phyloP scores from a whole-genome alignment of 2,113 vertebrate genomes.

The Perca flavescens region DNA sequence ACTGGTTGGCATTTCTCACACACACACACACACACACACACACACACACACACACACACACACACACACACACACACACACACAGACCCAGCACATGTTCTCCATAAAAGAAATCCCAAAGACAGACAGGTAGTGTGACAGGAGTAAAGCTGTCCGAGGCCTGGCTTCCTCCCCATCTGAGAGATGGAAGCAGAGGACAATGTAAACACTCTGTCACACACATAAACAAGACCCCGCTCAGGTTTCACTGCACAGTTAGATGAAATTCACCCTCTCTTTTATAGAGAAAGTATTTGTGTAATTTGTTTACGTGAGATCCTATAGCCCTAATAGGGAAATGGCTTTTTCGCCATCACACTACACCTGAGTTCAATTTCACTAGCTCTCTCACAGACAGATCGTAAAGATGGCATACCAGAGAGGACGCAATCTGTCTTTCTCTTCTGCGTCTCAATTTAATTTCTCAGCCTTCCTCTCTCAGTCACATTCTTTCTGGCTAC shows the following conservation, averaged over 20 bases:
- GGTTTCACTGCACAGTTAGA: slow-evolving; percentile 72
- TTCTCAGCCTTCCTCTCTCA: slow-evolving; percentile 44
- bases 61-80: slow-evolving; percentile 15
- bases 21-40: slow-evolving; percentile 6
- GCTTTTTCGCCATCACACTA: slow-evolving; percentile 70
- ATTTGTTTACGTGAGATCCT: slow-evolving; percentile 83
- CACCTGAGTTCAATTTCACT: slow-evolving; percentile 83
- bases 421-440: slow-evolving; percentile 65
- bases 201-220: slow-evolving; percentile 81
- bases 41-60: slow-evolving; percentile 10
- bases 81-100: slow-evolving; percentile 68
- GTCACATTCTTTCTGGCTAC: slow-evolving; percentile 47
- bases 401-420: slow-evolving; percentile 80
- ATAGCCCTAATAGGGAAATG: slow-evolving; percentile 77
- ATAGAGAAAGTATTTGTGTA: slow-evolving; percentile 81
- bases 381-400: slow-evolving; percentile 74
- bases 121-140: slow-evolving; percentile 77
- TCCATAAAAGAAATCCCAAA: slow-evolving; percentile 68
- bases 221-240: slow-evolving; percentile 78
- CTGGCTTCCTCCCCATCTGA: slow-evolving; percentile 61
- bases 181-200: slow-evolving; percentile 74
- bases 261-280: slow-evolving; percentile 67
- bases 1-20: slow-evolving; percentile 47
- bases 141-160: slow-evolving; percentile 66
- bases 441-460: slow-evolving; percentile 65